Base-by-base conservation (phyloP, 1,140 invertebrate species). In the Agrilus planipennis region DNA sequence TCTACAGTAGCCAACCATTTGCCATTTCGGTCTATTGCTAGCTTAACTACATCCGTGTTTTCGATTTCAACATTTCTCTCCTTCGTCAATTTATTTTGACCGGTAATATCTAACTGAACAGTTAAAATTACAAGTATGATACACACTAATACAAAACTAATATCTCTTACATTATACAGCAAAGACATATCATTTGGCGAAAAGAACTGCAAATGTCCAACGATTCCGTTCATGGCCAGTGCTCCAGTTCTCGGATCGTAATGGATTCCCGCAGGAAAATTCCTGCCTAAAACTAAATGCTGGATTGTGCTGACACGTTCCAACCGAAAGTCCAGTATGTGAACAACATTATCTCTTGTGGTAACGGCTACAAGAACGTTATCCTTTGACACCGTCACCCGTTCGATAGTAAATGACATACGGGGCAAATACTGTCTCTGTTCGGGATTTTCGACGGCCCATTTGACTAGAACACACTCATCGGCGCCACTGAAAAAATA, bases 191-290 rank as follows among this genome's bases (percentile, higher is more conserved):
- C 71, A 36, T 70, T 62, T 1, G 77, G 68, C 34, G 76, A 76
- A 57, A 78, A 89, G 66, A 89, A 88, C 60, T 91, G 87, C 27
- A 90, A 60, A 52, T 85, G 77, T 17, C 87, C 87, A 1, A 75
- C 68, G 48, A 75, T 70, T 23, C 84, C 84, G 64, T 89, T 90
- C 29, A 84, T 62, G 6, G 88, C 73, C 11, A 89, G 54, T 27
- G 75, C 67, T 44, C 74, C 68, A 0, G 75, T 76, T 37, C 72
- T 66, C 0, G 77, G 74, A 64, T 89, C 83, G 46, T 75, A 68
- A 4, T 64, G 57, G 16, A 89, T 57, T 0, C 81, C 83, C 41
- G 74, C 66, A 27, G 78, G 73, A 47, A 76, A 75, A 14, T 62
- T 54, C 31, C 68, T 61, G 25, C 69, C 72, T 57, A 75, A 72